Conservation (phyloP, 2,797 vertebrate genomes). For the Phalloptychus januarius region DNA sequence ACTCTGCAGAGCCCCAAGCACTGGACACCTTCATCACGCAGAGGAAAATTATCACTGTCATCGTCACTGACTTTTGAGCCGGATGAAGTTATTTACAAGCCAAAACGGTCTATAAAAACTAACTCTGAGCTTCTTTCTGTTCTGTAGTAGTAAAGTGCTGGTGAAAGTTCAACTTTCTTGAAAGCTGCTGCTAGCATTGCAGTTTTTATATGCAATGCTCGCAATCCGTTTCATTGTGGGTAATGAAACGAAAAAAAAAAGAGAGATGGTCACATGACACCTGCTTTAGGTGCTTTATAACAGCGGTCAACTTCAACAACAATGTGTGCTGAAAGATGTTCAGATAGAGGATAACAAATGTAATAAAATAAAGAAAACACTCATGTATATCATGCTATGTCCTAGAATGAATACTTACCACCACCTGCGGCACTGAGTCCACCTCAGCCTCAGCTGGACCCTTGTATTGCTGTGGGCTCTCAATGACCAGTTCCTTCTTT, state of each 20-base stretch:
- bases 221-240: conserved; percentile 12
- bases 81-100: conserved; percentile 64
- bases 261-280: conserved; percentile 55
- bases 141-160: conserved; percentile 40
- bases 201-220: conserved; percentile 43
- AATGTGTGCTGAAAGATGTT: neutral
- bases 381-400: neutral
- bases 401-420: conserved; percentile 82
- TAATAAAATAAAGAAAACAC: conserved; percentile 2
- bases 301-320: conserved; percentile 36
- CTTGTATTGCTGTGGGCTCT: conserved; percentile 86
- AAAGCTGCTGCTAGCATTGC: conserved; percentile 40
- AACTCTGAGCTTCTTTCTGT: conserved; percentile 16
- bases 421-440: conserved; percentile 78
- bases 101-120: conserved; percentile 17
- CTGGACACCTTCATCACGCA: conserved; percentile 9
- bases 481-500: conserved; percentile 90
- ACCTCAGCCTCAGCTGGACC: conserved; percentile 82
- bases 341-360: neutral
- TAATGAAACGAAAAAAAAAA: conserved; percentile 23
- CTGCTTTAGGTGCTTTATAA: conserved; percentile 44
- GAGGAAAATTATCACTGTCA: neutral
- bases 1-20: conserved; percentile 11
- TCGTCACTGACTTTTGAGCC: conserved; percentile 66
- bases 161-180: conserved; percentile 51